These are phyloP conservation scores for Mixornis gularis DNA, from an alignment of 2,113 vertebrate genomes.

Conservation along the genomic window DNA sequence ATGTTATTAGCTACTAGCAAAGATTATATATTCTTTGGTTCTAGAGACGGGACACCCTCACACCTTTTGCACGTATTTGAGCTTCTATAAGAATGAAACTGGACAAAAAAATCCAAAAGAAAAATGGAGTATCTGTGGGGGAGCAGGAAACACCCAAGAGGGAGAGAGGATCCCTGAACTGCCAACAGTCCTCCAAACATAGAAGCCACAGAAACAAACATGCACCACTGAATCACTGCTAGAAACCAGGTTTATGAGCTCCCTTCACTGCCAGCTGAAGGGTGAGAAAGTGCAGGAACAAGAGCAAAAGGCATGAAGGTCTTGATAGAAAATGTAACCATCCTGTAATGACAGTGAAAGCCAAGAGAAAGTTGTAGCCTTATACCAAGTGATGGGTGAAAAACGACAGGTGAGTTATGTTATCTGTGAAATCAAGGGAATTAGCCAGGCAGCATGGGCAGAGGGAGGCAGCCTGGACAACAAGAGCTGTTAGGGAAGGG, in stretches of 20 bases:
- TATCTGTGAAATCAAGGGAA: not conserved
- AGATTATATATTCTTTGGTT: not conserved
- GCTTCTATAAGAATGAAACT: not conserved
- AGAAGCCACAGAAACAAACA: not conserved
- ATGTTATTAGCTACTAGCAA: not conserved
- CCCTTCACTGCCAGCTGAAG: not conserved
- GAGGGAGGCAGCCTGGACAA: not conserved
- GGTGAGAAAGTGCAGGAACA: not conserved
- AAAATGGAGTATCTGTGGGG: not conserved
- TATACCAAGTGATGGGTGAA: not conserved
- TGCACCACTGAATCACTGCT: not conserved
- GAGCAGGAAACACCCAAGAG: not conserved
- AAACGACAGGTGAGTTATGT: accelerated
- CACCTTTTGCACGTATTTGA: not conserved
- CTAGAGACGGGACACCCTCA: not conserved
- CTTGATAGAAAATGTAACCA: not conserved
- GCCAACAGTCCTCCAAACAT: not conserved
- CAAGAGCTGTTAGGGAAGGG: not conserved
- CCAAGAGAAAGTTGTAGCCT: not conserved
- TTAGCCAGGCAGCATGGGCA: not conserved
- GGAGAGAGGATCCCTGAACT: not conserved
- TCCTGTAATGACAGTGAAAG: not conserved
- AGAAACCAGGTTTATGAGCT: not conserved
- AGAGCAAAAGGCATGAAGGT: not conserved
- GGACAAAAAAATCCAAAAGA: not conserved